phyloP scores from a whole-genome alignment of 2,888 invertebrate genomes.

The Napeogenes sylphis region DNA sequence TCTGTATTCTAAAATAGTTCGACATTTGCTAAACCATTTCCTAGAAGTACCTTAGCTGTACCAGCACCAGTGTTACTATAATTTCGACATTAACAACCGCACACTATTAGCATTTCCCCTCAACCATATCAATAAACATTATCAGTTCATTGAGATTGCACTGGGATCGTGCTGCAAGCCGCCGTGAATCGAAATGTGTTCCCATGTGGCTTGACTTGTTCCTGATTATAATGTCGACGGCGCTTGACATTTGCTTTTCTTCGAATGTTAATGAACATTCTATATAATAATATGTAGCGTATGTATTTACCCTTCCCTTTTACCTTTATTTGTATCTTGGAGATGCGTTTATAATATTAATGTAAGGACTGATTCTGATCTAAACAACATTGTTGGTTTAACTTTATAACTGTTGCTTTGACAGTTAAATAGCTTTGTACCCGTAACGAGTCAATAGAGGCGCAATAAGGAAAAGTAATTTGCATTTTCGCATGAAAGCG shows the following conservation, averaged over 20 bases:
- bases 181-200: slow-evolving; percentile 22
- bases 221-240: slow-evolving; percentile 30
- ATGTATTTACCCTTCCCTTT: slow-evolving; percentile 8
- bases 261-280: slow-evolving; percentile 25
- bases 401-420: neutral
- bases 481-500: neutral
- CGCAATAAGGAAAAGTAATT: slow-evolving; percentile 6
- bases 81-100: neutral
- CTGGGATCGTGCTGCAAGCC: slow-evolving; percentile 16
- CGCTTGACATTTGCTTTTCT: slow-evolving; percentile 29
- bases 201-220: slow-evolving; percentile 21
- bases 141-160: slow-evolving; percentile 9
- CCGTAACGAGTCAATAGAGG: neutral
- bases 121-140: slow-evolving; percentile 1
- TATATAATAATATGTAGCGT: slow-evolving; percentile 16
- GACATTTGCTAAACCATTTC: no score
- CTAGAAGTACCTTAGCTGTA: no score
- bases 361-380: no score
- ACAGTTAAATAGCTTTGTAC: neutral
- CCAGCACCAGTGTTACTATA: neutral
- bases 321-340: neutral
- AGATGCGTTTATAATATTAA: neutral
- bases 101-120: slow-evolving; percentile 1
- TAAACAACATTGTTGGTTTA: neutral
- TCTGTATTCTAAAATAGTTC: no score